Conservation (phyloP, 2,888 invertebrate species). For the Oscheius myriophilus region DNA sequence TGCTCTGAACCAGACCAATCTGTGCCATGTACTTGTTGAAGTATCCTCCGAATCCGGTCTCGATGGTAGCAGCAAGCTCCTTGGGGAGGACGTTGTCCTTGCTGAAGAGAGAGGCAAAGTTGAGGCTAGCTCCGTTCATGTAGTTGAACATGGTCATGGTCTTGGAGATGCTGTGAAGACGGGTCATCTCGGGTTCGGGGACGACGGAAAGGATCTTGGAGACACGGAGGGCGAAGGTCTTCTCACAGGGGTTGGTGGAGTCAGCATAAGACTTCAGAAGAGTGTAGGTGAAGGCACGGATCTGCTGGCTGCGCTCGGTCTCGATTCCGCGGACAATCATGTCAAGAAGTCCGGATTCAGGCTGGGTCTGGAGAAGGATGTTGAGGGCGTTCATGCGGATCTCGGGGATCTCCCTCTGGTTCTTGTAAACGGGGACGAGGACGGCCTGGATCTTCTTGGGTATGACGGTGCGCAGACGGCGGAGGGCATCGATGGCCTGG, state of each 20-base stretch:
- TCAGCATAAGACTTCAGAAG: constrained; percentile 53
- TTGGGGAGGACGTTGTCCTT: constrained; percentile 56
- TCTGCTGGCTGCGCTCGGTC: constrained; percentile 56
- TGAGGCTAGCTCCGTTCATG: constrained; percentile 30
- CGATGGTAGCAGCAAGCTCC: constrained; percentile 55
- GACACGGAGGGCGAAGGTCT: constrained; percentile 20
- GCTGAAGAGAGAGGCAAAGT: constrained; percentile 56
- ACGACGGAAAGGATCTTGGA: constrained; percentile 2
- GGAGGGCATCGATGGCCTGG: constrained; percentile 65
- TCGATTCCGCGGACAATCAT: constrained; percentile 53
- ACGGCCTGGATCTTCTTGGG: constrained; percentile 57
- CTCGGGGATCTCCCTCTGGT: constrained; percentile 55
- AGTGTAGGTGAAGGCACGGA: constrained; percentile 59
- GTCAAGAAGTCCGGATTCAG: constrained; percentile 55
- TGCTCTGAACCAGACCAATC: constrained; percentile 48
- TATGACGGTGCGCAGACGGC: constrained; percentile 33
- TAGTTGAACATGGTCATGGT: constrained; percentile 11
- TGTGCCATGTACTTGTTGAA: constrained; percentile 52
- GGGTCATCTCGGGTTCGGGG: constrained; percentile 1
- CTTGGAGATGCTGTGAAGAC: constrained; percentile 39
- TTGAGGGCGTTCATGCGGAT: constrained; percentile 61
- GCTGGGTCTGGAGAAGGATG: constrained; percentile 56
- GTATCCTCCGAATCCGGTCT: constrained; percentile 57
- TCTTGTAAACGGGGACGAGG: constrained; percentile 64
- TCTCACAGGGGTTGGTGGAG: constrained; percentile 55